Conservation (phyloP, 1,140 invertebrate species). For the Nautilus pompilius region DNA sequence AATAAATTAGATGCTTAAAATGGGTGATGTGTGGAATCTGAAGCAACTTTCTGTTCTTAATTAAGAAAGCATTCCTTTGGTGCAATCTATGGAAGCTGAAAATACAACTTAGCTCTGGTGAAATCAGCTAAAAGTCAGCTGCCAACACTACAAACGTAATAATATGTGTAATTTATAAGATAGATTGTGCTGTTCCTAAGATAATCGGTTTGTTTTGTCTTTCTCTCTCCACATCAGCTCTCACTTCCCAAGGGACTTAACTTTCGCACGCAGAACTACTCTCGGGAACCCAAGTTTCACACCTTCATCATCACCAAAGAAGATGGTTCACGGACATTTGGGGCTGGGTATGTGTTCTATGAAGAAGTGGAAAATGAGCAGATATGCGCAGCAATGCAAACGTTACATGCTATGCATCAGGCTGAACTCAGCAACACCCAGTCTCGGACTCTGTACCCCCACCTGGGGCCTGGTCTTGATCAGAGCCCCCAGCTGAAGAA, state of each 20-base stretch:
- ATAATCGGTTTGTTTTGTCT: no score
- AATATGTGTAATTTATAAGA: no score
- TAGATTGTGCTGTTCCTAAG: slow-evolving; percentile 2
- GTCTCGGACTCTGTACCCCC: slow-evolving; percentile 40
- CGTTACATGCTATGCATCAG: slow-evolving; percentile 89
- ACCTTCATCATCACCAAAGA: slow-evolving; percentile 95
- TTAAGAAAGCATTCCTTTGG: no score
- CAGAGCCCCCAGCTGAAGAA: slow-evolving; percentile 34
- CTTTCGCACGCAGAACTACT: slow-evolving; percentile 92
- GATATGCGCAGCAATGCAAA: slow-evolving; percentile 92
- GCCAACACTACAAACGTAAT: no score
- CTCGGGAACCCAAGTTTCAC: slow-evolving; percentile 85
- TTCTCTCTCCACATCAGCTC: slow-evolving; percentile 67
- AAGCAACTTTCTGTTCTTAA: no score
- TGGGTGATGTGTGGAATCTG: no score
- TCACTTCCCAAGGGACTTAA: slow-evolving; percentile 88
- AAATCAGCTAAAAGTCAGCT: no score
- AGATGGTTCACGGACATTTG: slow-evolving; percentile 90
- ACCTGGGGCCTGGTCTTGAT: slow-evolving; percentile 61
- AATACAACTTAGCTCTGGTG: no score
- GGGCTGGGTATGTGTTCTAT: slow-evolving; percentile 91
- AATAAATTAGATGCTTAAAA: no score
- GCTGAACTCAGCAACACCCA: slow-evolving; percentile 68
- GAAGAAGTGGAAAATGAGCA: slow-evolving; percentile 89
- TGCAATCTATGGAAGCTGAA: no score